These are phyloP conservation scores for Dorcus hopei DNA, from an alignment of 2,888 invertebrate species.

Conservation along the genomic window DNA sequence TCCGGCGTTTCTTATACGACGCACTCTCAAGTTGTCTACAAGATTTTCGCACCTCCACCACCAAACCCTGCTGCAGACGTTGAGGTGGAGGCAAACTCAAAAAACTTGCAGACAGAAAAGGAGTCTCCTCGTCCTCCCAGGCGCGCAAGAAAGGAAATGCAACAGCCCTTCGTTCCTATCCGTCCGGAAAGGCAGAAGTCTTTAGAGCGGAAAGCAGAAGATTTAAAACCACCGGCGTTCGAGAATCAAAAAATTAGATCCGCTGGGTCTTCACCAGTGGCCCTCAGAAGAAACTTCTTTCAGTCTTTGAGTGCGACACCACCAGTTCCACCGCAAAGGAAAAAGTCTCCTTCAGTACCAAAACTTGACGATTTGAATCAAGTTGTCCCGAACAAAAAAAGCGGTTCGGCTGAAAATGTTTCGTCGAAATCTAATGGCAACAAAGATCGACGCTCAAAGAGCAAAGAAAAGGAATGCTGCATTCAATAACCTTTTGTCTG, in stretches of 20 bases:
- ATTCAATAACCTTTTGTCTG: conserved; percentile 25
- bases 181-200: conserved; percentile 36
- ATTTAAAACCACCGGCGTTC: conserved; percentile 1
- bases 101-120: too few species aligned
- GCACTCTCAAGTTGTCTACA: too few species aligned
- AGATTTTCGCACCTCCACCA: too few species aligned
- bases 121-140: too few species aligned
- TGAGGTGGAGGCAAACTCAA: too few species aligned
- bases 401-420: conserved; percentile 15
- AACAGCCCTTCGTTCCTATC: too few species aligned
- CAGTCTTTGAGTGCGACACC: not conserved
- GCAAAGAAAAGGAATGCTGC: conserved; percentile 29
- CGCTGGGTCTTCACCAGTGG: conserved; percentile 10
- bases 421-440: conserved; percentile 11
- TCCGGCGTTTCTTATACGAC: too few species aligned
- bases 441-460: conserved; percentile 19
- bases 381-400: not conserved
- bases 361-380: not conserved
- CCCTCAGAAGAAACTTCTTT: conserved; percentile 1
- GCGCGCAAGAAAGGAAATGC: too few species aligned
- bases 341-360: conserved; percentile 14
- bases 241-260: conserved; percentile 4
- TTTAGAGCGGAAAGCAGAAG: conserved; percentile 34
- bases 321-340: conserved; percentile 13
- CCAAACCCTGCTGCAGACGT: too few species aligned